Conservation (phyloP, 1,140 invertebrate species). For the Ruditapes philippinarum region DNA sequence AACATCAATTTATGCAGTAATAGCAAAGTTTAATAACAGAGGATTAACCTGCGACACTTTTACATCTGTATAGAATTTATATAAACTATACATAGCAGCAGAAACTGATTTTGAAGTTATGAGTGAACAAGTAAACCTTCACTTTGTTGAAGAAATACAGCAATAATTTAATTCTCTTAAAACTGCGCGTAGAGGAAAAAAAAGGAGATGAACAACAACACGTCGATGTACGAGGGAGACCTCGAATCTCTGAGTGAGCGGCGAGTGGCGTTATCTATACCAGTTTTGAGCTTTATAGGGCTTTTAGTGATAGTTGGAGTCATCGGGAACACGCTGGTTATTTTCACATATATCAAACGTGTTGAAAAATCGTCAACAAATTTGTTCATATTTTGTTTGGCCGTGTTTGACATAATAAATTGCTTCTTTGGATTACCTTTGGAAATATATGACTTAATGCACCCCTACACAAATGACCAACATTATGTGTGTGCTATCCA, state of each 20-base stretch:
- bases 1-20: no score
- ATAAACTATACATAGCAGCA: no score
- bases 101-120: no score
- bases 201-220: not conserved
- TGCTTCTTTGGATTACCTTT: constrained; percentile 21
- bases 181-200: not conserved
- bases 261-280: constrained; percentile 6
- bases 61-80: no score
- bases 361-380: constrained; percentile 55
- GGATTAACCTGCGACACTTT: no score
- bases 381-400: constrained; percentile 56
- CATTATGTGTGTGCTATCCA: constrained; percentile 37
- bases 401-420: constrained; percentile 42
- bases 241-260: not conserved
- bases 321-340: constrained; percentile 51
- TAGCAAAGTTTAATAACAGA: no score
- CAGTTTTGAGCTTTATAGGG: constrained; percentile 44
- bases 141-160: not conserved
- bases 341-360: constrained; percentile 44
- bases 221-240: not conserved
- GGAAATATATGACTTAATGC: constrained; percentile 19
- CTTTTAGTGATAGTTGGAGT: constrained; percentile 15
- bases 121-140: not conserved
- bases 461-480: constrained; percentile 49
- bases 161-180: not conserved